phyloP scores from a whole-genome alignment of 2,797 vertebrate genomes.

The Artibeus lituratus region DNA sequence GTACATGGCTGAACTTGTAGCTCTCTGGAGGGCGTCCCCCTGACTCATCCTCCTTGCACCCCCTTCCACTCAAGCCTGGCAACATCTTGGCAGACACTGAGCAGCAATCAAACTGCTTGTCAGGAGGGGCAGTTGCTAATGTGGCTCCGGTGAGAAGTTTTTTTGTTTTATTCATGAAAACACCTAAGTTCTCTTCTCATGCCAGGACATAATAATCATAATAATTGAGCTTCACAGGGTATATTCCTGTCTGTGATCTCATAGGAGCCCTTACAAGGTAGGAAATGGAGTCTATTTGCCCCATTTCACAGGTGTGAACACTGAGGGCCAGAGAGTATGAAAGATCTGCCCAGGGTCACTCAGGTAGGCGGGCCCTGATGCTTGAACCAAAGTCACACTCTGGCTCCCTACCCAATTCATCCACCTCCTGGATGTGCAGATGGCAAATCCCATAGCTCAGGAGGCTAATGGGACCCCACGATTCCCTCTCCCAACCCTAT shows the following conservation, averaged over 20 bases:
- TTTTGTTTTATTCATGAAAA: not conserved
- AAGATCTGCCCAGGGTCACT: not conserved
- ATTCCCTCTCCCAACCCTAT: not conserved
- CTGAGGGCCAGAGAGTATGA: not conserved
- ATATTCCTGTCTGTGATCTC: not conserved
- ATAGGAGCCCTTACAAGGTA: not conserved
- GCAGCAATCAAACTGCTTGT: not conserved
- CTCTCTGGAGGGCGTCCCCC: not conserved
- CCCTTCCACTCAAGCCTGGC: not conserved
- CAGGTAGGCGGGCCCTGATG: not conserved
- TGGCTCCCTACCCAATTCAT: too few species aligned
- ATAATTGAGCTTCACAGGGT: not conserved
- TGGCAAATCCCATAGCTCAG: not conserved
- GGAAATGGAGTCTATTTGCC: not conserved
- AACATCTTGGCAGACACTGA: not conserved
- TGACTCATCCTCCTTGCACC: not conserved
- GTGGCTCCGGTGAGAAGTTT: rapidly evolving
- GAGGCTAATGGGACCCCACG: rapidly evolving
- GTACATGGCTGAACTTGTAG: not conserved
- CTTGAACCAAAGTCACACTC: not conserved
- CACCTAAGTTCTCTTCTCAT: not conserved
- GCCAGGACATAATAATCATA: not conserved
- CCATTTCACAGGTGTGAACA: not conserved
- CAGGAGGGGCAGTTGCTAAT: not conserved
- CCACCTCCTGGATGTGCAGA: not conserved